Percentiles rank a stretch among this genome's conserved stretches.
phyloP scores from a whole-genome alignment of 2,113 vertebrate genomes.

The Ptilorrhoa leucosticta region DNA sequence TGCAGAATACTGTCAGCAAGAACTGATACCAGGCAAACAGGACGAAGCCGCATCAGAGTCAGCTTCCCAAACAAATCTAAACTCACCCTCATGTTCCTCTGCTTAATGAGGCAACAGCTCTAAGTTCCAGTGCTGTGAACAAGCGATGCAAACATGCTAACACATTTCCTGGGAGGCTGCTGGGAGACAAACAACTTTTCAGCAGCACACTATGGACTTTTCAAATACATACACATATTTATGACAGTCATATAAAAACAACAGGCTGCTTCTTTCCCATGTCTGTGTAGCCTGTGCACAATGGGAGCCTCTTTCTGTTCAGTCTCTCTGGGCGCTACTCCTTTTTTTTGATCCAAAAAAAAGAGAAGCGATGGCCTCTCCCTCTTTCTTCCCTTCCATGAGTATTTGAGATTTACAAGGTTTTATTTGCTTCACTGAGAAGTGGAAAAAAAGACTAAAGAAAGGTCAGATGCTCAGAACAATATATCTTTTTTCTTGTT shows the following conservation, averaged over 20 bases:
- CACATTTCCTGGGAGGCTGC: not conserved
- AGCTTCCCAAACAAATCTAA: conserved; percentile 20
- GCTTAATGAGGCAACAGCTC: not conserved
- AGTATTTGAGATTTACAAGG: not conserved
- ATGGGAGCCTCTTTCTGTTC: not conserved
- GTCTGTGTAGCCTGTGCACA: not conserved
- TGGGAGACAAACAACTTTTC: conserved; percentile 19
- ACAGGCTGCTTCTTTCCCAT: not conserved
- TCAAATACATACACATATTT: not conserved
- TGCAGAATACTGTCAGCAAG: not conserved
- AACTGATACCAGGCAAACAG: not conserved
- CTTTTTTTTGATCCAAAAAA: not conserved
- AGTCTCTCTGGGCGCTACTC: not conserved
- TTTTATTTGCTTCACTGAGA: not conserved
- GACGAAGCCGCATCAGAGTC: not conserved
- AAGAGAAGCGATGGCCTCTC: not conserved
- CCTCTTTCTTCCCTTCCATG: not conserved
- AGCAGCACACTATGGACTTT: not conserved
- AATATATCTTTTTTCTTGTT: not conserved
- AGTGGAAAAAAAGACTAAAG: not conserved
- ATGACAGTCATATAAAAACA: not conserved
- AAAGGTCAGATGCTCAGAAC: not conserved
- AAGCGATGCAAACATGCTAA: not conserved
- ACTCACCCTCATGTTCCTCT: not conserved
- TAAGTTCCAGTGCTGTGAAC: not conserved